phyloP scores from a whole-genome alignment of 1,140 invertebrate species.

The Caenorhabditis tropicalis region DNA sequence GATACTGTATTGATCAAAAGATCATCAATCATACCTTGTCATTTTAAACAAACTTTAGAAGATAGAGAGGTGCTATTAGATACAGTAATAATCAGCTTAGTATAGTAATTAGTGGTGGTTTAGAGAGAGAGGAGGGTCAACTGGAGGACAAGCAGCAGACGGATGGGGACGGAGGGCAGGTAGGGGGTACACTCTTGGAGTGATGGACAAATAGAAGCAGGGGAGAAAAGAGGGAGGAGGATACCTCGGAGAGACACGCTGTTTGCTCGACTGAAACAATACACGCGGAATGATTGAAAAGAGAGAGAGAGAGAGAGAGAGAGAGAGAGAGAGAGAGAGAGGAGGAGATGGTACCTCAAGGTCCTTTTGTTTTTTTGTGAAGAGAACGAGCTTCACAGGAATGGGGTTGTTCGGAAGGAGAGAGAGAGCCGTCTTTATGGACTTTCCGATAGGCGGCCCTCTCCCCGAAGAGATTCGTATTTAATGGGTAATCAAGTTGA shows the following conservation, averaged over 20 bases:
- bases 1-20: not conserved
- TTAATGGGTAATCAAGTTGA: constrained; percentile 40
- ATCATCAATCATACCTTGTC: constrained; percentile 24
- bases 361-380: not conserved
- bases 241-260: constrained; percentile 8
- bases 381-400: not conserved
- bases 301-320: not conserved
- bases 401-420: too few relatives aligned
- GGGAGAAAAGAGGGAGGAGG: not conserved
- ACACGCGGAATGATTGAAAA: constrained; percentile 15
- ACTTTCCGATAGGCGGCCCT: not conserved
- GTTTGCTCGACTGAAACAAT: constrained; percentile 40
- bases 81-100: constrained; percentile 20
- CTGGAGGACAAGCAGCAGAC: not conserved
- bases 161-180: not conserved
- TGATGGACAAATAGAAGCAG: constrained; percentile 5
- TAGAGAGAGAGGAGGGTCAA: not conserved
- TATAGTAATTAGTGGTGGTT: constrained; percentile 10
- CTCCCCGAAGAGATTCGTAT: constrained; percentile 31
- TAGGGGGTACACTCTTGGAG: not conserved
- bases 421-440: not conserved
- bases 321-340: not conserved
- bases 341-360: not conserved
- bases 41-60: constrained; percentile 2
- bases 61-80: not conserved